Evolutionary conservation across 2,113 vertebrate species (phyloP).

Genomic region (Mus spicilegus): DNA sequence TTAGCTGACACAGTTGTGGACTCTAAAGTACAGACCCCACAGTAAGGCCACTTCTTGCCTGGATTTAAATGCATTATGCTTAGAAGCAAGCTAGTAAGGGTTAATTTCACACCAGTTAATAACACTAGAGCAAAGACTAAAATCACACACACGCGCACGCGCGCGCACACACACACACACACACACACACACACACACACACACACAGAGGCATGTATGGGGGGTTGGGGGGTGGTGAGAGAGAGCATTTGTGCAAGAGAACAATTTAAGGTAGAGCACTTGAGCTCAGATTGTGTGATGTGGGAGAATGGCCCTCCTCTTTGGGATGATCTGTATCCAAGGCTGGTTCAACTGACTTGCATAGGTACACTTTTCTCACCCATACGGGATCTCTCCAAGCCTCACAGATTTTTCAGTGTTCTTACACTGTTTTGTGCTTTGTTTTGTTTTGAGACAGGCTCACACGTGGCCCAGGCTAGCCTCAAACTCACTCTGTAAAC

Average conservation of each 20-base stretch:
- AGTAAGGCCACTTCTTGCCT: background rate
- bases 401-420: background rate
- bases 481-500: background rate
- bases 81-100: background rate
- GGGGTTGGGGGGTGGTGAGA: too few species aligned
- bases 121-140: background rate
- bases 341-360: background rate
- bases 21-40: background rate
- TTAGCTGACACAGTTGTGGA: background rate
- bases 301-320: background rate
- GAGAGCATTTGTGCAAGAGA: too few species aligned
- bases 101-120: constrained; percentile 1
- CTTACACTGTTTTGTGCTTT: background rate
- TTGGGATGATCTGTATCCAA: background rate
- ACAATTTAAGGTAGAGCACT: background rate
- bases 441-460: background rate
- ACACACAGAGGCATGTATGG: too few species aligned
- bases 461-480: background rate
- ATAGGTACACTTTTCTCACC: background rate
- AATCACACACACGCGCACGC: background rate
- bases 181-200: background rate
- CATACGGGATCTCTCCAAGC: background rate
- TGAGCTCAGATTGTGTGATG: background rate
- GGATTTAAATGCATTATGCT: background rate
- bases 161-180: background rate